Conservation (phyloP, 2,113 vertebrate genomes). For the Plestiodon gilberti region DNA sequence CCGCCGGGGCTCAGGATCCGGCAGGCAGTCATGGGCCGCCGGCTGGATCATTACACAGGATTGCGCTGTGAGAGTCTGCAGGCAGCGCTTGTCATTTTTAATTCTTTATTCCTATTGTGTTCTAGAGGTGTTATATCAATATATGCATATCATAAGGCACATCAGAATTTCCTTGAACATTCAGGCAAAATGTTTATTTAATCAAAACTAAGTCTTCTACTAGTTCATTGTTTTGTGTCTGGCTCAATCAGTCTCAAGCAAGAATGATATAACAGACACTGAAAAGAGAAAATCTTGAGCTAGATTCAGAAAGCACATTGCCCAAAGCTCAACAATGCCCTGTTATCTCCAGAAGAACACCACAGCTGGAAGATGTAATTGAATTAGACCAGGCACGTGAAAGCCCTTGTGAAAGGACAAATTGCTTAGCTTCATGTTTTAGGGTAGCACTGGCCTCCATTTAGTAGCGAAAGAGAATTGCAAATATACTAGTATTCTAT, state of each 20-base stretch:
- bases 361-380: background rate
- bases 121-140: background rate
- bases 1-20: no score
- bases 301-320: background rate
- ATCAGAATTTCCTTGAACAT: background rate
- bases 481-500: background rate
- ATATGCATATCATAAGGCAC: background rate
- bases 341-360: background rate
- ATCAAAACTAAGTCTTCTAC: background rate
- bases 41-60: no score
- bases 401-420: background rate
- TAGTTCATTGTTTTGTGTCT: background rate
- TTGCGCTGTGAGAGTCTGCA: no score
- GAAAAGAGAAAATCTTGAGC: background rate
- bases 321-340: background rate
- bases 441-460: background rate
- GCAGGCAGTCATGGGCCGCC: no score
- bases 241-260: background rate
- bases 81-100: background rate
- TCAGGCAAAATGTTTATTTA: background rate
- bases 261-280: background rate
- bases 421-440: background rate
- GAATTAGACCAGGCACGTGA: background rate
- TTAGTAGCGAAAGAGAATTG: background rate
- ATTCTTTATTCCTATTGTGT: background rate